These are phyloP conservation scores for Sipha maydis DNA, from an alignment of 2,888 invertebrate species.

Conservation along the genomic window DNA sequence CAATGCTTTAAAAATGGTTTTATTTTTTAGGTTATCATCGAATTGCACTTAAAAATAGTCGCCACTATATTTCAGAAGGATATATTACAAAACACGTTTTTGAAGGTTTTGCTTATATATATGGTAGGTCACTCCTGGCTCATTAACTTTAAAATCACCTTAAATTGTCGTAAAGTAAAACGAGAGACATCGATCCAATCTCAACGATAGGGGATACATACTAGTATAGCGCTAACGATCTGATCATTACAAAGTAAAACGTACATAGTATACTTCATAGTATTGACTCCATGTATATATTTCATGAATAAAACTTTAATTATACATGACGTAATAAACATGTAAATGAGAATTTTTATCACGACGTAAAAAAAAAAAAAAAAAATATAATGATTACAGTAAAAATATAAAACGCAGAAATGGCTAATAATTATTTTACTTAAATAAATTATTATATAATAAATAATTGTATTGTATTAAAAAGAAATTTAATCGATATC, in stretches of 20 bases:
- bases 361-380: not conserved
- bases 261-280: not conserved
- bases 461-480: no score
- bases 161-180: not conserved
- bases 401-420: not conserved
- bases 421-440: no score
- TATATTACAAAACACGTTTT: not conserved
- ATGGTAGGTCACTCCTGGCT: not conserved
- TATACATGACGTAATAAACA: not conserved
- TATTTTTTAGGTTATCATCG: not conserved
- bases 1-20: not conserved
- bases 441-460: no score
- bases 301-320: not conserved
- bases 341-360: not conserved
- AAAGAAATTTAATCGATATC: not conserved
- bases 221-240: not conserved
- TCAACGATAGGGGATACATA: not conserved
- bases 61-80: not conserved
- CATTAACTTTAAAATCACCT: not conserved
- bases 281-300: not conserved
- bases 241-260: not conserved
- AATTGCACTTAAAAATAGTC: not conserved
- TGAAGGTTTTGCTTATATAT: not conserved
- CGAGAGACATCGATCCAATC: not conserved
- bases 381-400: not conserved